Conservation (phyloP, 2,113 vertebrate genomes). For the Zootoca vivipara region DNA sequence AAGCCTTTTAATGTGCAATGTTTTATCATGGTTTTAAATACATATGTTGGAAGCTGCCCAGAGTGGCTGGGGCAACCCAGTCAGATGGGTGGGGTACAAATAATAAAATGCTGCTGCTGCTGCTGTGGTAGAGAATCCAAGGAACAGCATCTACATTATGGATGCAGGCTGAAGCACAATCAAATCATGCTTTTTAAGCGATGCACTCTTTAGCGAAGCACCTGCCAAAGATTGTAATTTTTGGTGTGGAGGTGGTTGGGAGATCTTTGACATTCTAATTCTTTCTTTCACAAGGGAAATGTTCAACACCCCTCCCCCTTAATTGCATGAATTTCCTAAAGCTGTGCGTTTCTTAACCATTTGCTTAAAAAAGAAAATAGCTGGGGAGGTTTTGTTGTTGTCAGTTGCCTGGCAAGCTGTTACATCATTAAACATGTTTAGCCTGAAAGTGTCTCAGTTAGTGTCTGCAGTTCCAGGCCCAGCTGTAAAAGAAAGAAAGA, state of each 20-base stretch:
- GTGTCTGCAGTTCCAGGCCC: background rate
- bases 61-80: no score
- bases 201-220: background rate
- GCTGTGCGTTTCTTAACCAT: conserved; percentile 15
- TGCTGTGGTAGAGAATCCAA: background rate
- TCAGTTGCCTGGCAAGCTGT: background rate
- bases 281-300: background rate
- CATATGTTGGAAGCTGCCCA: no score
- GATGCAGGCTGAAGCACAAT: background rate
- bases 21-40: no score
- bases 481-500: conserved; percentile 5
- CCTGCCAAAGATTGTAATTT: background rate
- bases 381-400: background rate
- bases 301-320: conserved; percentile 19
- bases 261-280: background rate
- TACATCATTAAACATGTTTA: conserved; percentile 28
- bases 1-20: no score
- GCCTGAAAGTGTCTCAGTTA: background rate
- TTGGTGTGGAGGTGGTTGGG: background rate
- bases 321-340: conserved; percentile 45
- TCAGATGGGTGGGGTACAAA: no score
- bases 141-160: background rate
- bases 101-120: no score
- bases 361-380: no score
- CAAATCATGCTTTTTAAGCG: background rate